Base-by-base conservation (phyloP, 2,888 invertebrate species). In the Drosophila nr. perissopoda region DNA sequence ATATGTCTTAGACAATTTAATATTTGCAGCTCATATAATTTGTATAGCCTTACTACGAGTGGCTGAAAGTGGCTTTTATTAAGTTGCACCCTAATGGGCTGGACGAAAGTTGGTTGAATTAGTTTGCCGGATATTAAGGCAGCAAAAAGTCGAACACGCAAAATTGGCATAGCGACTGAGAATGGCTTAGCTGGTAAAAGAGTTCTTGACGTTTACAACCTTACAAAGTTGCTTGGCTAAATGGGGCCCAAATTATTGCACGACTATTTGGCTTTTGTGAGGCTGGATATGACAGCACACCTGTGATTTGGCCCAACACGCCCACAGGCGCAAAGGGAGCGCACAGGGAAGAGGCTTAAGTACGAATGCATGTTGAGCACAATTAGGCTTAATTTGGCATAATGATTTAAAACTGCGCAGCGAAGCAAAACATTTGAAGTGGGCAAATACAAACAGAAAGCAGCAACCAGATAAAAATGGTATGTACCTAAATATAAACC, bases 311-410 rank as follows among this genome's bases (percentile, higher is more conserved):
- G 11, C 45, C 71, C 11, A 27, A 45, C 18, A 25, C 29, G 10
- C 33, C 31, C 31, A 61, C 52, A 59, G 29, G 29, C 16, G 0
- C 27, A 38, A 31, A 16, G 40, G 40, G 3, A 40, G 21, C 21
- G 16, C 33, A 53, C 45, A 49, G 29, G 42, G 13, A 29, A 57
- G 59, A 36, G 61, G 57, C 65, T 51, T 79, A 89, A 90, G 88
- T 89, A 85, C 72, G 74, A 89, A 87, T 89, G 76, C 85, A 83
- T 89, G 90, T 89, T 78, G 65, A 71, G 74, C 73, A 78, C 86
- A 89, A 90, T 89, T 85, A 87, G 77, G 78, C 78, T 76, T 80
- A 90, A 89, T 89, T 90, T 81, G 75, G 74, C 78, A 78, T 80
- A 76, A 83, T 82, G 87, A 83, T 85, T 87, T 88, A 78, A 85